A percentile compares a stretch with the other conserved stretches of the same genome.
These are phyloP conservation scores for Oncorhynchus kisutch DNA, from an alignment of 2,113 vertebrate species.

Conservation along the genomic window DNA sequence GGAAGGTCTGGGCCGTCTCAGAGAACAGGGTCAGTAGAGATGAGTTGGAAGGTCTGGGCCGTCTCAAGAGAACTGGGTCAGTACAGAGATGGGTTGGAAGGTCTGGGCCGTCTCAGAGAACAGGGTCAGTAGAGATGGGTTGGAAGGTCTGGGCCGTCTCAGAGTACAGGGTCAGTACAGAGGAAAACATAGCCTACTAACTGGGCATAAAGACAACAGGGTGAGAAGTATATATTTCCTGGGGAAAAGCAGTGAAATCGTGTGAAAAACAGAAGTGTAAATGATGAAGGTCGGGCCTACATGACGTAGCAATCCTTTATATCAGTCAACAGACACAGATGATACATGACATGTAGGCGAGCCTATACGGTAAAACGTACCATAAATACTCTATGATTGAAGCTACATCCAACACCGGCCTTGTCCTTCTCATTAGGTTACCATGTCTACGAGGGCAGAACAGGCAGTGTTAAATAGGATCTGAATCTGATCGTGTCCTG, in stretches of 20 bases:
- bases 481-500: conserved; percentile 15
- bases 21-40: no score
- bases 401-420: no score
- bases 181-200: no score
- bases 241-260: not conserved
- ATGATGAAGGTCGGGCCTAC: not conserved
- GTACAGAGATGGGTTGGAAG: no score
- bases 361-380: not conserved
- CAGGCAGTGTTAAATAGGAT: not conserved
- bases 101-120: no score
- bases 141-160: no score
- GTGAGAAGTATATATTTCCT: not conserved
- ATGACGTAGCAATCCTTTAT: not conserved
- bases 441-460: not conserved
- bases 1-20: no score
- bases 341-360: not conserved
- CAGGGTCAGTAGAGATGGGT: no score
- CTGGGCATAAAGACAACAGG: not conserved
- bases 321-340: not conserved
- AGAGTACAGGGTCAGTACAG: no score
- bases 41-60: no score
- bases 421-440: not conserved
- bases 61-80: no score
- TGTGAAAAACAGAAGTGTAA: not conserved
- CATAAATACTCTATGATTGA: no score